Percentiles rank a stretch among this genome's conserved stretches.
These are phyloP conservation scores for Penaeus indicus DNA, from an alignment of 1,140 invertebrate genomes.

Conservation along the genomic window DNA sequence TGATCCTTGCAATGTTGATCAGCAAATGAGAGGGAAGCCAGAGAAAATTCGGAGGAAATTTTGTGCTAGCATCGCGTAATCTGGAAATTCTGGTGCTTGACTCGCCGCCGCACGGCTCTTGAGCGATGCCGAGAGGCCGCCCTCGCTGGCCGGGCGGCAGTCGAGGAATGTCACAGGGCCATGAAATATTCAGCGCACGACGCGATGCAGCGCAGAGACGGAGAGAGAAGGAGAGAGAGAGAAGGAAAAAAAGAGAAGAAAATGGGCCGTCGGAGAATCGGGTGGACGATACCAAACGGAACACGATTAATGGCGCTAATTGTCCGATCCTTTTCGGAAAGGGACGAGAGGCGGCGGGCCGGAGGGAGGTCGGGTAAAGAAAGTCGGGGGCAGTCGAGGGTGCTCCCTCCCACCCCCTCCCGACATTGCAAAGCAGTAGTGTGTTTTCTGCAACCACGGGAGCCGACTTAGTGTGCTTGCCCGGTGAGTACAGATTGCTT, in stretches of 20 bases:
- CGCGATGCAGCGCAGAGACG: background rate
- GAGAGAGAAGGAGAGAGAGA: background rate
- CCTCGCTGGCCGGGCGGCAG: background rate
- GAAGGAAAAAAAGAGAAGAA: background rate
- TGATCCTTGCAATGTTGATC: constrained; percentile 28
- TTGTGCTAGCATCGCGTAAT: background rate
- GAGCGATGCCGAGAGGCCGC: background rate
- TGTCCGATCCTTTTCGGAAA: background rate
- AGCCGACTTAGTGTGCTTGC: constrained; percentile 8
- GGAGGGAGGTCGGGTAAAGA: too few relatives aligned
- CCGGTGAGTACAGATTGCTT: constrained; percentile 5
- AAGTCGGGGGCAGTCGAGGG: too few relatives aligned
- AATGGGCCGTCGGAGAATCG: too few relatives aligned
- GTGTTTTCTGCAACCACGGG: constrained; percentile 7
- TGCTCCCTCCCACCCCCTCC: constrained; percentile 1
- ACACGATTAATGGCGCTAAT: background rate
- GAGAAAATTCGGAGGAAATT: constrained; percentile 25
- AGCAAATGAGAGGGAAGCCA: constrained; percentile 26
- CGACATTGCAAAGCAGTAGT: constrained; percentile 33
- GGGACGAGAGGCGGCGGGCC: too few relatives aligned
- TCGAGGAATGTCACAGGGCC: constrained; percentile 1
- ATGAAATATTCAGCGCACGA: constrained; percentile 1
- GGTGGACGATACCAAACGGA: background rate
- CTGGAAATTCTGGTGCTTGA: constrained; percentile 8
- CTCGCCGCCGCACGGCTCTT: background rate